Percentiles rank a stretch among this genome's conserved stretches.
phyloP scores from a whole-genome alignment of 2,113 vertebrate species.

The Sorex araneus region DNA sequence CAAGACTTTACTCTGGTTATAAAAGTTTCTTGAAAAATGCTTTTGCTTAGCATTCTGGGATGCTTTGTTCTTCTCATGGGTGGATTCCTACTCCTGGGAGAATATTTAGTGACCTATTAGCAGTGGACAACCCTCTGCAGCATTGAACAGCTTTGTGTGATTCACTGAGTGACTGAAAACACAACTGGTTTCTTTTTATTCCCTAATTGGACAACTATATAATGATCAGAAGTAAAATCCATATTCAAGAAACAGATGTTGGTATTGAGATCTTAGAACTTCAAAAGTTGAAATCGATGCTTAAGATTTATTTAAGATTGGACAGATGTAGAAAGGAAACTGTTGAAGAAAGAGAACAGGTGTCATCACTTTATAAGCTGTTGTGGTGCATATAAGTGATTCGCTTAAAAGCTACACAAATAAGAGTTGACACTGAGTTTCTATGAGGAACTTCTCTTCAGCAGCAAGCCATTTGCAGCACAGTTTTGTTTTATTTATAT shows the following conservation, averaged over 20 bases:
- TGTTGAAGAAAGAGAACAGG: background rate
- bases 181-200: background rate
- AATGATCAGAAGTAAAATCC: background rate
- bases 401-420: background rate
- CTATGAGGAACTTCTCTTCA: background rate
- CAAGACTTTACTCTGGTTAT: background rate
- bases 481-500: background rate
- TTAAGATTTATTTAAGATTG: background rate
- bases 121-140: background rate
- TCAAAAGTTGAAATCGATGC: background rate
- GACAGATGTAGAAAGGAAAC: background rate
- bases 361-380: background rate
- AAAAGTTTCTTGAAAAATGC: conserved; percentile 17
- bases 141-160: background rate
- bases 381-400: background rate
- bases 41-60: background rate
- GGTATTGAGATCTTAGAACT: background rate
- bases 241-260: background rate
- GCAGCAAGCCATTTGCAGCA: background rate
- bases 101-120: conserved; percentile 1
- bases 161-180: background rate
- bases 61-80: background rate
- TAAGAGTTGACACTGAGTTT: background rate
- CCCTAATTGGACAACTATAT: conserved; percentile 45
- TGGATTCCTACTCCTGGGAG: background rate